Evolutionary conservation across 2,797 vertebrate genomes (phyloP), one percentile per base, ranked within the genome.

Genomic region (Lagodon rhomboides): DNA sequence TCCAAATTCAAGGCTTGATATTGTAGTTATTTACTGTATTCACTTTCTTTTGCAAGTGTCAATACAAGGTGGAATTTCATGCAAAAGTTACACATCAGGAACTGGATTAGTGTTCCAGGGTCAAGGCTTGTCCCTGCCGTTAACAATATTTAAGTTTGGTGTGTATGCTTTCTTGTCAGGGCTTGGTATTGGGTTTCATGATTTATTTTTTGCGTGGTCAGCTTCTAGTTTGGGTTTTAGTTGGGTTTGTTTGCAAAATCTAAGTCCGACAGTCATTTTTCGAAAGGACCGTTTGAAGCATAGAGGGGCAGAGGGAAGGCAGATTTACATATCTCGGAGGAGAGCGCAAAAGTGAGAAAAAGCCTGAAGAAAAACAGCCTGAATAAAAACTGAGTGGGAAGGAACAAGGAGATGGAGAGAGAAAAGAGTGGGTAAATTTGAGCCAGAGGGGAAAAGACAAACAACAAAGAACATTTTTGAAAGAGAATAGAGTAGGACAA

Each of bases 311-410:
- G 34, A 46, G 62, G 38, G 47, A 63, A 72, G 44, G 38, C 50
- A 60, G 43, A 82, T 81, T 83, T 75, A 27, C 75, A 84, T 77
- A 75, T 80, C 81, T 80, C 75, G 49, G 53, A 80, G 47, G 67
- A 77, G 51, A 68, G 34, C 46, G 60, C 50, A 58, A 56, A 75
- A 82, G 47, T 23, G 38, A 79, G 46, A 54, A 69, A 82, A 82
- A 30, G 25, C 50, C 44, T 53, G 8, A 46, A 55, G 46, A 69
- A 65, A 68, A 60, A 30, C 15, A 15, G 64, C 51, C 67, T 72
- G 75, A 79, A 77, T 71, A 64, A 77, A 67, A 51, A 75, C 54
- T 47, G 69, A 79, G 77, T 84, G 67, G 66, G 81, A 38, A 61
- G 61, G 49, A 64, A 77, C 41, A 61, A 62, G 43, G 59, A 72